Evolutionary conservation across 2,888 invertebrate species (phyloP), one percentile per base, ranked within the genome.

Genomic region (Dichetophora obliterata): DNA sequence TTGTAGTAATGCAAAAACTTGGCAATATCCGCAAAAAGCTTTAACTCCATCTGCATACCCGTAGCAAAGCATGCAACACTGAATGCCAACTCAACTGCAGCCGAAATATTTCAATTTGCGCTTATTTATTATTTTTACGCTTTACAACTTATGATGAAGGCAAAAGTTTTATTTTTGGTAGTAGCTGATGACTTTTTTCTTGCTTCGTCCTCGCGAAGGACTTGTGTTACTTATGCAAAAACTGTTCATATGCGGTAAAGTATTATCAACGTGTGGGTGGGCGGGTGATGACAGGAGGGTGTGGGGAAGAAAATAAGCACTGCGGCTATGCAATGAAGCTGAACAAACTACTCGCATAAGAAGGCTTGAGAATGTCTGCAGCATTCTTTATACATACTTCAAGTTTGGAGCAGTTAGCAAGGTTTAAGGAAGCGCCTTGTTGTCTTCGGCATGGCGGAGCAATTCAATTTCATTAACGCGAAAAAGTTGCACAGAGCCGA

Each of bases 381-480:
- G 24, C 61, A 19, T 16, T 50, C 24, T 54, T 6, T 31, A 50
- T 16, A 27, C 48, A 50, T 16, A 27, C 48, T 50, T 27, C 48
- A 19, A 43, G 11, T 43, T 43, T 43, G 43, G 14, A 43, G 43
- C 43, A 43, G 43, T 6, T 43, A 43, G 43, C 43, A 6, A 11
- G 14, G 43, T 14, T 43, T 14, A 43, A 43, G 43, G 3, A 43
- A 43, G 43, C 48, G 50, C 27, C 14, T 68, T 1, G 2, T 14
- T 43, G 43, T 59, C 59, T 27, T 14, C 27, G 24, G 34, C 59
- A 71, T 16, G 27, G 63, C 61, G 63, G 24, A 52, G 75, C 75
- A 59, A 75, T 75, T 75, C 69, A 75, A 75, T 69, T 75, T 75
- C 75, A 75, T 75, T 75, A 75, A 69, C 75, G 69, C 75, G 59